These are phyloP conservation scores for Euproctis similis DNA, from an alignment of 2,888 invertebrate species.

Conservation along the genomic window DNA sequence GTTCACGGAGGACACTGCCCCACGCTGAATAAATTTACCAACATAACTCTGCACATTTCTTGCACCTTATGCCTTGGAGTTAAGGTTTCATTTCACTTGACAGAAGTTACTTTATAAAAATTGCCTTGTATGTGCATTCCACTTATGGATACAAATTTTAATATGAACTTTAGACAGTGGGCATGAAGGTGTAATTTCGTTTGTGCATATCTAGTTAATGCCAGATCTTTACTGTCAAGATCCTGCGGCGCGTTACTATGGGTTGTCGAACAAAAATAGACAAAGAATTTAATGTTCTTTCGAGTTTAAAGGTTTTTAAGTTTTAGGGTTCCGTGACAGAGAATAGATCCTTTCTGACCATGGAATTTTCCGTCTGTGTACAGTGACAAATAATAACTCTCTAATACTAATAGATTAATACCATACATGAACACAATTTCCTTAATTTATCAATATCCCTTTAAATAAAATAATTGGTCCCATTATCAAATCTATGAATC, in stretches of 20 bases:
- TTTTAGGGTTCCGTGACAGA: too few species aligned
- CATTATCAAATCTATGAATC: too few species aligned
- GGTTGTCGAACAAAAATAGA: constrained; percentile 63
- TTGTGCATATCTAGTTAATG: constrained; percentile 25
- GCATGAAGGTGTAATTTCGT: constrained; percentile 22
- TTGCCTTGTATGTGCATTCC: constrained; percentile 27
- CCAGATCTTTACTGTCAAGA: constrained; percentile 48
- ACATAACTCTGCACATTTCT: constrained; percentile 11
- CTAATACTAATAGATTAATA: too few species aligned
- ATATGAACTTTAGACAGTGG: constrained; percentile 10
- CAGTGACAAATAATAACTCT: too few species aligned
- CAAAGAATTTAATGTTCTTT: constrained; percentile 58
- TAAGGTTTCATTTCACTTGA: constrained; percentile 18
- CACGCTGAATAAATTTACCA: constrained; percentile 29
- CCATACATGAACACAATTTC: too few species aligned
- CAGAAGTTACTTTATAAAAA: constrained; percentile 16
- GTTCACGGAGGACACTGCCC: constrained; percentile 65
- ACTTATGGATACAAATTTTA: constrained; percentile 10
- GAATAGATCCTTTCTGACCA: too few species aligned
- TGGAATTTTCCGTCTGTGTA: too few species aligned
- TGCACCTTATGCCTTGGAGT: constrained; percentile 17
- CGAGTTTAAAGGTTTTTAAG: constrained; percentile 42
- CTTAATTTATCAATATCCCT: too few species aligned
- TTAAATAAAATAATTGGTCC: too few species aligned
- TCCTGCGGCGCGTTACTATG: constrained; percentile 55